Conservation (phyloP, 2,888 invertebrate genomes). For the Drosophila kuntzei region DNA sequence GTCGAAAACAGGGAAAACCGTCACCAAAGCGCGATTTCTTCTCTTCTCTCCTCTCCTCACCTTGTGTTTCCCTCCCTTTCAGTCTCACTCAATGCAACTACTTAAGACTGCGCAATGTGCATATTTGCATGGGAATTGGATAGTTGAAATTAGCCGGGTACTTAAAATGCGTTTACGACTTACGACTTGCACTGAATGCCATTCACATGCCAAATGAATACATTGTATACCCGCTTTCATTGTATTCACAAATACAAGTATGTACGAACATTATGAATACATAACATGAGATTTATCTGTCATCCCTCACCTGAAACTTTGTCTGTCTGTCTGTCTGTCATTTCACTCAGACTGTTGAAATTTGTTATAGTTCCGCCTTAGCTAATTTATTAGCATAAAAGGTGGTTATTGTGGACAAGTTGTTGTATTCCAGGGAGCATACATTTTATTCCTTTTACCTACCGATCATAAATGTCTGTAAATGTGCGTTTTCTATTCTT, state of each 20-base stretch:
- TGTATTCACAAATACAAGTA: constrained; percentile 1
- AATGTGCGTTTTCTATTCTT: neutral
- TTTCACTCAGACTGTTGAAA: constrained; percentile 1
- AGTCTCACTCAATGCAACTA: constrained; percentile 31
- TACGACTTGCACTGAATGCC: constrained; percentile 34
- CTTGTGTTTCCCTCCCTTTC: neutral
- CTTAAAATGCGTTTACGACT: constrained; percentile 55
- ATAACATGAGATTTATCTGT: constrained; percentile 10
- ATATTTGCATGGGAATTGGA: constrained; percentile 50
- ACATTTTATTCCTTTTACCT: neutral
- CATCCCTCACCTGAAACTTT: constrained; percentile 10
- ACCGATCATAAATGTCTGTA: neutral
- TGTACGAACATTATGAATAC: constrained; percentile 4
- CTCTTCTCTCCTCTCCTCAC: neutral
- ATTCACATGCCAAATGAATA: constrained; percentile 24
- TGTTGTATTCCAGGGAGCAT: neutral
- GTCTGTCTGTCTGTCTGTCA: neutral
- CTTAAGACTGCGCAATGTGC: constrained; percentile 40
- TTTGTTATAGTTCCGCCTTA: neutral
- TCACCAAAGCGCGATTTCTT: constrained; percentile 20
- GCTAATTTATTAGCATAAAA: constrained; percentile 1
- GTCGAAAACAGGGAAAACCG: constrained; percentile 21
- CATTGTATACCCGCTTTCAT: constrained; percentile 7
- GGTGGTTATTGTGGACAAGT: neutral
- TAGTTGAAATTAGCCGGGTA: constrained; percentile 52